These are phyloP conservation scores for Chloebia gouldiae DNA, from an alignment of 2,113 vertebrate genomes.

Conservation along the genomic window DNA sequence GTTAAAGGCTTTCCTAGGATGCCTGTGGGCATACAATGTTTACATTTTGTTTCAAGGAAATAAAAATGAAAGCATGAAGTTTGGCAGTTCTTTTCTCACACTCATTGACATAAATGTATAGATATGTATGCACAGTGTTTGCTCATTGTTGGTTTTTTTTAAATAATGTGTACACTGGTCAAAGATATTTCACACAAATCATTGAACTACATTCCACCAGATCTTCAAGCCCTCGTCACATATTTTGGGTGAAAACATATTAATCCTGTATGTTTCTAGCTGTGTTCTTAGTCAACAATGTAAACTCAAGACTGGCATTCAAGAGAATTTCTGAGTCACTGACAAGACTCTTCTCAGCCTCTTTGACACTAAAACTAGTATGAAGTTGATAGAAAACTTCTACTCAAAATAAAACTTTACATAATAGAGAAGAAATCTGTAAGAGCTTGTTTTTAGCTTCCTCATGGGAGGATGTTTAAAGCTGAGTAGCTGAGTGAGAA, in stretches of 20 bases:
- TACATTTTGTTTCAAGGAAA: background rate
- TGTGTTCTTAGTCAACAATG: background rate
- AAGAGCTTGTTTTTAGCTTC: background rate
- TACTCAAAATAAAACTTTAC: background rate
- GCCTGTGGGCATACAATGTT: background rate
- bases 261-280: background rate
- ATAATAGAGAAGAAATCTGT: background rate
- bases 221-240: background rate
- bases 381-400: background rate
- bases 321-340: background rate
- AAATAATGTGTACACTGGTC: background rate
- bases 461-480: background rate
- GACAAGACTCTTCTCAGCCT: background rate
- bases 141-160: background rate
- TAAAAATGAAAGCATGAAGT: background rate
- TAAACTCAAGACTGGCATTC: background rate
- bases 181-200: background rate
- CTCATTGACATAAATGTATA: background rate
- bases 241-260: background rate
- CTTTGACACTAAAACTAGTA: background rate
- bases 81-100: background rate
- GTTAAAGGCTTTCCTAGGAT: background rate
- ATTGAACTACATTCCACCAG: background rate
- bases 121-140: fast-evolving
- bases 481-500: background rate